Evolutionary conservation across 2,797 vertebrate species (phyloP).

Genomic region (Calcarius lapponicus): DNA sequence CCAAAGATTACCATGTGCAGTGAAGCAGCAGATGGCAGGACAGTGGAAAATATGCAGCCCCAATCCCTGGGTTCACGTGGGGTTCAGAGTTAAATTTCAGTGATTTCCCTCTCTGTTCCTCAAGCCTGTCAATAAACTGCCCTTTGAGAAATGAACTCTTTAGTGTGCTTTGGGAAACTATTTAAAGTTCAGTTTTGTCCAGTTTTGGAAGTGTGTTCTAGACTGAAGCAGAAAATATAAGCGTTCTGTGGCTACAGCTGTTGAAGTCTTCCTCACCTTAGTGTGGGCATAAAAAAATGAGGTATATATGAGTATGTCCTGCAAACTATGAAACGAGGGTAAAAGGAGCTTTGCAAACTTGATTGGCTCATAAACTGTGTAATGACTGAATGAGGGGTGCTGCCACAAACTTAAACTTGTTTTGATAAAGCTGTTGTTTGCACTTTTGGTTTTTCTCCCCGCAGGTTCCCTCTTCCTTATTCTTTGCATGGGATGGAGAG

Average conservation of each 20-base stretch:
- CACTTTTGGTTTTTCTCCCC: accelerated
- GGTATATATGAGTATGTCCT: not conserved
- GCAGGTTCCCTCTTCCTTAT: not conserved
- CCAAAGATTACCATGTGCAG: conserved; percentile 81
- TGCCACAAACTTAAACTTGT: not conserved
- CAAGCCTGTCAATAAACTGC: not conserved
- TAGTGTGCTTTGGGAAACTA: not conserved
- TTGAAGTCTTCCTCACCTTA: not conserved
- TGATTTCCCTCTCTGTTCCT: conserved; percentile 48
- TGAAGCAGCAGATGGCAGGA: conserved; percentile 71
- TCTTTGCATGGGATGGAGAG: not conserved
- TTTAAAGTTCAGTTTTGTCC: not conserved
- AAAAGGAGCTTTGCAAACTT: not conserved
- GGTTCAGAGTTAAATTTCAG: conserved; percentile 78
- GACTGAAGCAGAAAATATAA: not conserved
- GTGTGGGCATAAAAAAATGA: not conserved
- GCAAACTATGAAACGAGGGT: not conserved
- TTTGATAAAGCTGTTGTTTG: not conserved
- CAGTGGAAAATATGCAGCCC: conserved; percentile 63
- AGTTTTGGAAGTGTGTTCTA: not conserved
- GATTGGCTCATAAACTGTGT: not conserved
- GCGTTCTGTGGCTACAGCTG: not conserved
- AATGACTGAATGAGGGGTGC: not conserved
- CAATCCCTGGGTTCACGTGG: conserved; percentile 67
- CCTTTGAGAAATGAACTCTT: conserved; percentile 25